Evolutionary conservation across 1,140 invertebrate species (phyloP).

Genomic region (Drosophila sturtevanti): DNA sequence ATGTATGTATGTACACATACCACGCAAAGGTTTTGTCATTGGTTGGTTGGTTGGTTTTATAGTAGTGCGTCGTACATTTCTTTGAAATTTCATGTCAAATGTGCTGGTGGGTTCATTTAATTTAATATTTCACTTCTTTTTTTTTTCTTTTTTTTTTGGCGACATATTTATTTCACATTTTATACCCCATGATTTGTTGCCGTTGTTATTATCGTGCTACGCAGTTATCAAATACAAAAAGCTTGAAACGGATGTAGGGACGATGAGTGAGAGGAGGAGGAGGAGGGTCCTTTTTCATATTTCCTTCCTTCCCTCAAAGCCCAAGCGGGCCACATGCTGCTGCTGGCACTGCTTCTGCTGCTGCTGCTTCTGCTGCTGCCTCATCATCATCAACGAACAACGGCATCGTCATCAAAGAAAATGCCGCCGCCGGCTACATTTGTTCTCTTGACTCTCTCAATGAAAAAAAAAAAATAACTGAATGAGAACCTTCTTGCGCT

Average conservation of each 20-base stretch:
- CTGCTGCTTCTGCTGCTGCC: constrained; percentile 40
- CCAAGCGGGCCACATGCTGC: constrained; percentile 22
- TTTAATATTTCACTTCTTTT: constrained; percentile 1
- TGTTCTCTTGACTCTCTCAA: constrained; percentile 19
- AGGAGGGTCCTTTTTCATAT: neutral
- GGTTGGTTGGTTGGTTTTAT: neutral
- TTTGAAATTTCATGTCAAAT: neutral
- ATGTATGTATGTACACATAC: too few relatives aligned
- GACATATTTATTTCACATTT: constrained; percentile 39
- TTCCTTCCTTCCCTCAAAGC: constrained; percentile 4
- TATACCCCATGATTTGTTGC: constrained; percentile 17
- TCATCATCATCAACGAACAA: constrained; percentile 35
- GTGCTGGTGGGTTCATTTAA: neutral
- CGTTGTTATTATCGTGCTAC: constrained; percentile 8
- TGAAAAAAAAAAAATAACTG: too few relatives aligned
- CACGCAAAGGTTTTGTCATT: too few relatives aligned
- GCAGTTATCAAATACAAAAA: constrained; percentile 44
- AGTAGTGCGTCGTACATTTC: neutral
- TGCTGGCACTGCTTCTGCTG: too few relatives aligned
- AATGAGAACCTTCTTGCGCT: constrained; percentile 3
- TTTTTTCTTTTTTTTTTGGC: constrained; percentile 15
- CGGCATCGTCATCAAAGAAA: constrained; percentile 42
- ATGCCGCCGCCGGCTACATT: constrained; percentile 37
- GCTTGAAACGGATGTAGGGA: constrained; percentile 26
- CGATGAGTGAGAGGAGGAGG: neutral